Percentiles rank a stretch among this genome's conserved stretches.
phyloP scores from a whole-genome alignment of 2,113 vertebrate genomes.

The Tretioscincus oriximinensis region DNA sequence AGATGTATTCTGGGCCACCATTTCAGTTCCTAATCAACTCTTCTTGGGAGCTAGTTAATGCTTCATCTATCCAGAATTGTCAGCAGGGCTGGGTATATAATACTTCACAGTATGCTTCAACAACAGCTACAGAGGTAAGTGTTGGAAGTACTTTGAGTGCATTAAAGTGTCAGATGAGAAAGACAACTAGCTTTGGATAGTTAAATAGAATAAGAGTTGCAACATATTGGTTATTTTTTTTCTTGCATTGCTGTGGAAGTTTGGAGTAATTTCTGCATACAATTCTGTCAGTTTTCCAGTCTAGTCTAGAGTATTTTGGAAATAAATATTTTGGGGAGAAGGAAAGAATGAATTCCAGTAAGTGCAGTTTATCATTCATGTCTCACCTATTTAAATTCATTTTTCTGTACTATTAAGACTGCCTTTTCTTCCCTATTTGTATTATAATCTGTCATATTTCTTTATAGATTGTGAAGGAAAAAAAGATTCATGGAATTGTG shows the following conservation, averaged over 20 bases:
- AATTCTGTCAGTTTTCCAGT: too few relatives aligned
- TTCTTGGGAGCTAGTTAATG: constrained; percentile 56
- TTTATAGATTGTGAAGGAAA: background rate
- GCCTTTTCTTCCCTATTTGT: background rate
- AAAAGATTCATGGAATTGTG: background rate
- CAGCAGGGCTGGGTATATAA: constrained; percentile 84
- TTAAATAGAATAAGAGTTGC: too few relatives aligned
- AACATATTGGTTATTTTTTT: too few relatives aligned
- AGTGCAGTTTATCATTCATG: background rate
- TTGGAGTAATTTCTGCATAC: too few relatives aligned
- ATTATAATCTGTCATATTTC: background rate
- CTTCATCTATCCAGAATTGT: constrained; percentile 67
- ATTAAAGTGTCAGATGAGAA: background rate
- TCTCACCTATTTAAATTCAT: background rate
- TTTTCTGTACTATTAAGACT: background rate
- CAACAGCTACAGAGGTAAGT: constrained; percentile 83
- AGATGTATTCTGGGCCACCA: constrained; percentile 77
- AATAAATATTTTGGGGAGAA: too few relatives aligned
- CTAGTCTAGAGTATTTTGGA: too few relatives aligned
- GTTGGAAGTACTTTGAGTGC: background rate
- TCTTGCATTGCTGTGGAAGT: too few relatives aligned
- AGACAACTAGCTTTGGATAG: background rate
- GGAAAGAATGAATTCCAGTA: too few relatives aligned
- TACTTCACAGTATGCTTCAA: constrained; percentile 78
- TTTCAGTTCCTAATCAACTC: constrained; percentile 74